Percentiles rank a stretch among this genome's conserved stretches.
phyloP scores from a whole-genome alignment of 2,113 vertebrate genomes.

The Aplodontia rufa region DNA sequence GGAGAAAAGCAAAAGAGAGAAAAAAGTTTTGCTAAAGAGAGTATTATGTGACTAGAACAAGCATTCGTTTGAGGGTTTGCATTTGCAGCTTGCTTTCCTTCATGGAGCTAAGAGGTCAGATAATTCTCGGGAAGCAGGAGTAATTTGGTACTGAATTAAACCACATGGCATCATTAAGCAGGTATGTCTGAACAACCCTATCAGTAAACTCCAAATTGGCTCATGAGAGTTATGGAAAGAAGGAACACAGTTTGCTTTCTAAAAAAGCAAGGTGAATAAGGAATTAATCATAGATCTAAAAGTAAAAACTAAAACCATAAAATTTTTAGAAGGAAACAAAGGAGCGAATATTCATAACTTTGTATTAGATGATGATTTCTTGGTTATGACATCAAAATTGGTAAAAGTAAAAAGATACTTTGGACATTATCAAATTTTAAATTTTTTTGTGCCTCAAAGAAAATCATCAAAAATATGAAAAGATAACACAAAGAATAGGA shows the following conservation, averaged over 20 bases:
- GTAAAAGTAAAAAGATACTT: not conserved
- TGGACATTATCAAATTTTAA: not conserved
- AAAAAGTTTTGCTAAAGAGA: not conserved
- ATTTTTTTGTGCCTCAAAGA: not conserved
- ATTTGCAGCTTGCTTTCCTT: not conserved
- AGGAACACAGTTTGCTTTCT: not conserved
- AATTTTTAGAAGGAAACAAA: not conserved
- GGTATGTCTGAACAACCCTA: not conserved
- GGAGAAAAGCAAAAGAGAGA: not conserved
- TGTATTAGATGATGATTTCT: not conserved
- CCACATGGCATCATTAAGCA: not conserved
- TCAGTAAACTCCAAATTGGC: not conserved
- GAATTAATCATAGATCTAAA: not conserved
- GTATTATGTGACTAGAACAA: not conserved
- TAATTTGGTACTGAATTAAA: not conserved
- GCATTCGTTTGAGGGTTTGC: not conserved
- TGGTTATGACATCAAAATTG: not conserved
- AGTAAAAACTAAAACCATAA: not conserved
- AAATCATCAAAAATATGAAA: not conserved
- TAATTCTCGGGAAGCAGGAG: not conserved
- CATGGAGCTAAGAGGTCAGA: not conserved
- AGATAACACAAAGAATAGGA: not conserved
- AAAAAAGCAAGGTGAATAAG: not conserved
- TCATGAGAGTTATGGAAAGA: not conserved
- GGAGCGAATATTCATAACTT: not conserved